A percentile compares a stretch with the other conserved stretches of the same genome.
Evolutionary conservation across 2,113 vertebrate species (phyloP).

Genomic region (Mastomys coucha): DNA sequence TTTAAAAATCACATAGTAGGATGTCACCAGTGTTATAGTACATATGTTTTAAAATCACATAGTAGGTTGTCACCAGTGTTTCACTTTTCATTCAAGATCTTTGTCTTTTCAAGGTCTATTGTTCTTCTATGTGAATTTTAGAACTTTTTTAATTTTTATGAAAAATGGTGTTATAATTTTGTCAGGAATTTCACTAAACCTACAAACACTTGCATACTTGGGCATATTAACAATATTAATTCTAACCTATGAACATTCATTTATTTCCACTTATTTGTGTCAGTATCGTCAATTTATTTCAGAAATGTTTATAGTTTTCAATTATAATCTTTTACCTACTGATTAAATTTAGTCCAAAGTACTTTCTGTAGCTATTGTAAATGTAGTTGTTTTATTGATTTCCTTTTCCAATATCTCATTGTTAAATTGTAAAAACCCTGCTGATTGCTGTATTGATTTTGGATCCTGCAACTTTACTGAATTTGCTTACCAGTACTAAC

Average conservation of each 20-base stretch:
- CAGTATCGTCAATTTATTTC: neutral
- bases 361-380: neutral
- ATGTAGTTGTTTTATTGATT: constrained; percentile 1
- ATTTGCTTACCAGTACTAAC: neutral
- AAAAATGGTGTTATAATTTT: neutral
- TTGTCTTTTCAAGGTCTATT: neutral
- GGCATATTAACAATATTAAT: neutral
- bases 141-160: neutral
- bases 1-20: neutral
- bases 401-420: constrained; percentile 10
- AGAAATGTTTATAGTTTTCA: neutral
- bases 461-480: neutral
- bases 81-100: neutral
- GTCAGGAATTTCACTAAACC: neutral
- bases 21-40: neutral
- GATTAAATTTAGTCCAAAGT: neutral
- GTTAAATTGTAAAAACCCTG: constrained; percentile 14
- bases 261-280: neutral
- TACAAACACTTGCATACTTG: neutral
- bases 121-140: neutral
- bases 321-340: neutral
- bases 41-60: neutral
- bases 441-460: constrained; percentile 29
- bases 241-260: neutral
- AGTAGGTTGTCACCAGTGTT: neutral